A percentile compares a stretch with the other conserved stretches of the same genome.
These are phyloP conservation scores for Syngnathus typhle DNA, from an alignment of 2,113 vertebrate species.

Conservation along the genomic window DNA sequence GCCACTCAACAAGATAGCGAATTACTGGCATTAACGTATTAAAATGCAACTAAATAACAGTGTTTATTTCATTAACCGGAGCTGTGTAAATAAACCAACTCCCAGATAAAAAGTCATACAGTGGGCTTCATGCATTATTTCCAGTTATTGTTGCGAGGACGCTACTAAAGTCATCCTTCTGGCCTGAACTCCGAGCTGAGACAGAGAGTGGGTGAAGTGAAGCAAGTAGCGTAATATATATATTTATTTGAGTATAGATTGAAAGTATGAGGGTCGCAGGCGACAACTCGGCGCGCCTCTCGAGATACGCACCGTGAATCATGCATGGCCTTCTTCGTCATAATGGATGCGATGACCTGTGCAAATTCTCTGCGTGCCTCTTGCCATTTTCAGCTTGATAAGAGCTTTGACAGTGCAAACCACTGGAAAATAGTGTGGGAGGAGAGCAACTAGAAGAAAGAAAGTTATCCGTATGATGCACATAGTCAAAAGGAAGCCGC, in stretches of 20 bases:
- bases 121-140: background rate
- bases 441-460: background rate
- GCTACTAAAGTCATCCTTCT: background rate
- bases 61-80: conserved; percentile 6
- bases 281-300: background rate
- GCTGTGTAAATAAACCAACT: no score
- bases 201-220: background rate
- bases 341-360: background rate
- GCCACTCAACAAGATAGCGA: conserved; percentile 15
- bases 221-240: background rate
- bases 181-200: background rate
- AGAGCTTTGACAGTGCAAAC: background rate
- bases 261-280: background rate
- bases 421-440: background rate
- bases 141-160: background rate
- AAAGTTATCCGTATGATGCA: no score
- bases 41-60: background rate
- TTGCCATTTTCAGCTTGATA: background rate
- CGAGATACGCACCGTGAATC: background rate
- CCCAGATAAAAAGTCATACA: background rate
- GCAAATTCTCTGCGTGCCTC: background rate
- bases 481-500: no score
- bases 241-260: background rate
- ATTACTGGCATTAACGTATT: background rate
- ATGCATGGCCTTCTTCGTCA: background rate